phyloP scores from a whole-genome alignment of 2,797 vertebrate genomes.

The Leptatherina wallacei region DNA sequence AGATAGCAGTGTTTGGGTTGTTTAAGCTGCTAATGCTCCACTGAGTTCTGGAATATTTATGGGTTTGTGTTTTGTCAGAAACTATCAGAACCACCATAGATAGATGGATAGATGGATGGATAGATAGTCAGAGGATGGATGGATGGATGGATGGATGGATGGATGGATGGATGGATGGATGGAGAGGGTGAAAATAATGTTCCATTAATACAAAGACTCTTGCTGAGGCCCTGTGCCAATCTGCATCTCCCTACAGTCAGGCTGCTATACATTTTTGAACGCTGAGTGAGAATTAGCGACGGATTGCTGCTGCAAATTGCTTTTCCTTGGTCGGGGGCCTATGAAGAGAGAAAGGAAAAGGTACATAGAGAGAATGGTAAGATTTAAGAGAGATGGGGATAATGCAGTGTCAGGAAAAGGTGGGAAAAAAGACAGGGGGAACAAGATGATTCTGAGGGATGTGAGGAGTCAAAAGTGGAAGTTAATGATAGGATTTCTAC shows the following conservation, averaged over 20 bases:
- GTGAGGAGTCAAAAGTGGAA: constrained; percentile 5
- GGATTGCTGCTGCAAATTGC: constrained; percentile 82
- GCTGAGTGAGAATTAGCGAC: constrained; percentile 83
- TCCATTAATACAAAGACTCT: constrained; percentile 79
- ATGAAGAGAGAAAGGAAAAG: constrained; percentile 32
- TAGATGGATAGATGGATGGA: constrained; percentile 9
- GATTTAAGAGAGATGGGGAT: constrained; percentile 27
- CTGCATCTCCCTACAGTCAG: constrained; percentile 82
- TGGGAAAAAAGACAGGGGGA: constrained; percentile 34
- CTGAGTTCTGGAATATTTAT: constrained; percentile 71
- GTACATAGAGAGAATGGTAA: constrained; percentile 15
- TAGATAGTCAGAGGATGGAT: constrained; percentile 7
- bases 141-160: neutral
- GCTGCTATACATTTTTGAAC: constrained; percentile 86
- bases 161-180: constrained; percentile 9
- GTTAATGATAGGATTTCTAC: neutral
- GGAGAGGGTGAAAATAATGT: constrained; percentile 71
- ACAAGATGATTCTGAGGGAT: constrained; percentile 31
- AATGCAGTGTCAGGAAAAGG: neutral
- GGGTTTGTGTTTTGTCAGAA: constrained; percentile 63
- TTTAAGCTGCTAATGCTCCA: constrained; percentile 72
- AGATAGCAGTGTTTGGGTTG: constrained; percentile 70
- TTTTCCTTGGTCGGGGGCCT: constrained; percentile 70
- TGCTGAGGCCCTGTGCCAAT: constrained; percentile 74
- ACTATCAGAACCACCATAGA: constrained; percentile 6